phyloP scores from a whole-genome alignment of 2,113 vertebrate genomes.

The Oryzias woworae region DNA sequence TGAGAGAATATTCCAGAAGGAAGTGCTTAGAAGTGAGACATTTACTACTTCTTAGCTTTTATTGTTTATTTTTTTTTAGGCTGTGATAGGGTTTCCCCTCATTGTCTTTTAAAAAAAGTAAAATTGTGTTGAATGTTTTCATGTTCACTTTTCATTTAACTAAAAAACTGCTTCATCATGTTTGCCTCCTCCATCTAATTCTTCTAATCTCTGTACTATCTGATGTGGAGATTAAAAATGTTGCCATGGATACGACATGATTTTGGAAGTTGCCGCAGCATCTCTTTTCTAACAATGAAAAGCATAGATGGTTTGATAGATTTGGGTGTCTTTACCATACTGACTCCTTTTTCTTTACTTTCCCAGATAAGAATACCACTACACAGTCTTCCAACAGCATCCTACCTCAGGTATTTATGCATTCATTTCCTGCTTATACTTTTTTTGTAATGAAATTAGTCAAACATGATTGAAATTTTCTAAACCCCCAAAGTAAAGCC shows the following conservation, averaged over 20 bases:
- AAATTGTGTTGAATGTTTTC: constrained; percentile 9
- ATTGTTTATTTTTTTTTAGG: neutral
- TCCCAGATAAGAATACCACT: constrained; percentile 62
- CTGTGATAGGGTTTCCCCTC: too few species aligned
- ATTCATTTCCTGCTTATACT: neutral
- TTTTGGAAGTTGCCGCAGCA: constrained; percentile 28
- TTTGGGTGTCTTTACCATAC: neutral
- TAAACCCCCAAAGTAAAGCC: too few species aligned
- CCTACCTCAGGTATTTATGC: constrained; percentile 77
- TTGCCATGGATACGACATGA: constrained; percentile 54
- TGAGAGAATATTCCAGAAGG: neutral
- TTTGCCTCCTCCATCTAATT: neutral
- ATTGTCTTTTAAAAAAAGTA: neutral
- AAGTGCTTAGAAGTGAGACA: neutral
- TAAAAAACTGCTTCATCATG: constrained; percentile 17
- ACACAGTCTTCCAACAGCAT: constrained; percentile 70
- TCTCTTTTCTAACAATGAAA: constrained; percentile 17
- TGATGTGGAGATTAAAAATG: constrained; percentile 11
- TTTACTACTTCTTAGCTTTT: neutral
- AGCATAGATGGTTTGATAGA: neutral
- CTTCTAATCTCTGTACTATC: constrained; percentile 17
- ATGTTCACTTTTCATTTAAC: constrained; percentile 3
- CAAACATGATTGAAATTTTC: neutral
- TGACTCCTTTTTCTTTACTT: constrained; percentile 19
- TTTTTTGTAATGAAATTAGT: neutral